Base-by-base conservation (phyloP, 2,888 invertebrate genomes). In the Netelia melanura region DNA sequence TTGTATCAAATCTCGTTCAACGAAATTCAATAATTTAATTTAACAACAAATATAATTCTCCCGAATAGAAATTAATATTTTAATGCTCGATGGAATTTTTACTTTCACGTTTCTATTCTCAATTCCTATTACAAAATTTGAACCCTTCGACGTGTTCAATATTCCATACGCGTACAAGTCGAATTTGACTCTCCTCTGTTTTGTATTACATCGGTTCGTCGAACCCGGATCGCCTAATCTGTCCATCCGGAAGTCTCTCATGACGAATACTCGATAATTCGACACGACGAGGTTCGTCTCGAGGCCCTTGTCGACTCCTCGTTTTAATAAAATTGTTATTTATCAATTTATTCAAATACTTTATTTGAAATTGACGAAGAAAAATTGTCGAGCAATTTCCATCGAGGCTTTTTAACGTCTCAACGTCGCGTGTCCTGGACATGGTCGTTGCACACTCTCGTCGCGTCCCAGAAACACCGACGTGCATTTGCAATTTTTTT, bases 391-490 rank as follows among this genome's bases (percentile, higher is more conserved):
- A 43, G n/a, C 17, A 65, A 38, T 65, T 17, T 44, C 10, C 38
- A 17, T 38, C 3, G 38, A 38, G 8, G 17, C 8, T 17, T 52
- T 52, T 72, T 52, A 21, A n/a, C 21, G 23, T 48, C 48, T 61
- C 72, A 68, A 74, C 58, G 43, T 3, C 58, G 11, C 44, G 48
- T 56, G 77, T 83, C 75, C 70, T 68, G 25, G 43, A 56, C 10
- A 21, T 38, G 38, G 30, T 62, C 30, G 17, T 43, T 43, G 64
- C 62, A 81, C 77, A 72, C 81, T 62, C 48, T 64, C n/a, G 62
- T 48, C 74, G 74, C 65, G 81, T 76, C 77, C 78, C 72, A 78
- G 74, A 68, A 65, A 78, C 74, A 75, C 68, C 25, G 62, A 61
- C 52, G 43, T 52, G 65, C 56, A 23, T 67, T 65, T 17, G 58